A percentile compares a stretch with the other conserved stretches of the same genome.
These are phyloP conservation scores for Pectinophora gossypiella DNA, from an alignment of 1,140 invertebrate species.

Conservation along the genomic window DNA sequence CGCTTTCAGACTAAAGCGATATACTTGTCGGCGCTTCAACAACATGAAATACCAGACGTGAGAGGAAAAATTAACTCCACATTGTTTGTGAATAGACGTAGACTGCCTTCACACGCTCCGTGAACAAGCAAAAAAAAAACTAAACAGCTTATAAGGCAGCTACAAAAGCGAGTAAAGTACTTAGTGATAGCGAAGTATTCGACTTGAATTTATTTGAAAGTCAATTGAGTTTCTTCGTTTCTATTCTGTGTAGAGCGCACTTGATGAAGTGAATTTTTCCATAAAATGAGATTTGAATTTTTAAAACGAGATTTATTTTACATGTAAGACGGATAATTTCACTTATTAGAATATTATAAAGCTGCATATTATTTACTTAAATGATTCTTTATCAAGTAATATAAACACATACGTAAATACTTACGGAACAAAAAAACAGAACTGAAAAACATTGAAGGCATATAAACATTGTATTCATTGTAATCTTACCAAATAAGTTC, in stretches of 20 bases:
- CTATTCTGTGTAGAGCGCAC: not conserved
- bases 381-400: too few species aligned
- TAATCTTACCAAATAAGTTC: too few species aligned
- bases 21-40: slow-evolving; percentile 27
- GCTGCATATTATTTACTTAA: too few species aligned
- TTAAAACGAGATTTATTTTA: not conserved
- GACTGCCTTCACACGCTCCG: not conserved
- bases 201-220: not conserved
- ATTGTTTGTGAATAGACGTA: slow-evolving; percentile 5
- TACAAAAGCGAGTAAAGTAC: too few species aligned
- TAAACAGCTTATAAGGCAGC: not conserved
- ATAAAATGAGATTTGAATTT: not conserved
- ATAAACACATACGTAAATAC: too few species aligned
- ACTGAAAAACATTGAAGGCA: too few species aligned
- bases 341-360: too few species aligned
- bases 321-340: too few species aligned
- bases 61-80: slow-evolving; percentile 28
- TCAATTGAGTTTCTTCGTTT: not conserved
- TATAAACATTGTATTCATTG: too few species aligned
- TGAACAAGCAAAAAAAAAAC: not conserved
- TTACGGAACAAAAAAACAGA: too few species aligned
- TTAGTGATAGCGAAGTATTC: too few species aligned
- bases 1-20: slow-evolving; percentile 34
- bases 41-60: slow-evolving; percentile 27
- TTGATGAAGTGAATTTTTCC: not conserved